phyloP scores from a whole-genome alignment of 2,113 vertebrate genomes.

The Phalacrocorax pelagicus region DNA sequence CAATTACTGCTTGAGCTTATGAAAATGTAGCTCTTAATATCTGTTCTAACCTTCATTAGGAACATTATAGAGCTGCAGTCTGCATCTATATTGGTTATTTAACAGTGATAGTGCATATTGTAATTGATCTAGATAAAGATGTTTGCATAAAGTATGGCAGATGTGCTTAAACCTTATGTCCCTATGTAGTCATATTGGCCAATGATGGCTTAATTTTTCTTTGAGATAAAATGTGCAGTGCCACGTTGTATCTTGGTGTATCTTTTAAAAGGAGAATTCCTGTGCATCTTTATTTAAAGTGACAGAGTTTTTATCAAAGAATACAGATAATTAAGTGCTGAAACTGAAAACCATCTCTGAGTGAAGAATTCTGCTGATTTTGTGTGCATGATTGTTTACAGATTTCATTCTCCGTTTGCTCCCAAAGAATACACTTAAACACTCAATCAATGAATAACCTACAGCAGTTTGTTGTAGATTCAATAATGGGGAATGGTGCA shows the following conservation, averaged over 20 bases:
- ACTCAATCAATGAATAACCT: slow-evolving; percentile 99
- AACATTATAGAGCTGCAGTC: slow-evolving; percentile 42
- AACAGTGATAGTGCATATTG: slow-evolving; percentile 21
- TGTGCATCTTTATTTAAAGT: slow-evolving; percentile 17
- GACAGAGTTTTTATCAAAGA: slow-evolving; percentile 55
- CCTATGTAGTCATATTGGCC: neutral
- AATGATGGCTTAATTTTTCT: slow-evolving; percentile 54
- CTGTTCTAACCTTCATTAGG: slow-evolving; percentile 45
- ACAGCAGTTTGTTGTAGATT: slow-evolving; percentile 90
- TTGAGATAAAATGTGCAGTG: slow-evolving; percentile 12
- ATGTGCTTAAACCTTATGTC: slow-evolving; percentile 24
- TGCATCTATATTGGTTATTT: slow-evolving; percentile 62
- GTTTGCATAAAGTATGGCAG: slow-evolving; percentile 16
- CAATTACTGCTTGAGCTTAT: slow-evolving; percentile 23
- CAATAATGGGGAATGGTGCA: slow-evolving; percentile 83
- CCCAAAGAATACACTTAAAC: slow-evolving; percentile 91
- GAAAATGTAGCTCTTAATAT: slow-evolving; percentile 50
- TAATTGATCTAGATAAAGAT: slow-evolving; percentile 60
- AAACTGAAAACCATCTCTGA: slow-evolving; percentile 32
- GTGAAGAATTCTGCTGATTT: slow-evolving; percentile 71
- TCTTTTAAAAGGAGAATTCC: slow-evolving; percentile 36
- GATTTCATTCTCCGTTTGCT: slow-evolving; percentile 79
- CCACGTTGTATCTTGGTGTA: neutral
- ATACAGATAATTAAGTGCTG: slow-evolving; percentile 63
- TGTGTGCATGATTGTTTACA: slow-evolving; percentile 74